These are phyloP conservation scores for Hyalella azteca DNA, from an alignment of 2,888 invertebrate species.

Conservation along the genomic window DNA sequence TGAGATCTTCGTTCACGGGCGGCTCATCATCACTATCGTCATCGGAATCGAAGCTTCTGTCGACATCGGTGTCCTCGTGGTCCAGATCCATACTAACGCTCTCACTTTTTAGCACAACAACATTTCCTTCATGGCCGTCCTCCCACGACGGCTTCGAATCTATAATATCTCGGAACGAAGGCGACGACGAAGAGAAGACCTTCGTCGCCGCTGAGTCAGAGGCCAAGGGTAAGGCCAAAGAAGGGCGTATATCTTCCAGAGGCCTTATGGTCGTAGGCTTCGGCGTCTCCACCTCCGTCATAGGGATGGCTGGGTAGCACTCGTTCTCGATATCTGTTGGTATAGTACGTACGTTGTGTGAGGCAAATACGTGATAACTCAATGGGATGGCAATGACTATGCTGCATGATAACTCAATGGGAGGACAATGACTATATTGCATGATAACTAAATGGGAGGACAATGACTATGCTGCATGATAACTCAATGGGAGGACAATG, in stretches of 20 bases:
- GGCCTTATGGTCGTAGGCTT: background rate
- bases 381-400: no score
- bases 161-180: constrained; percentile 19
- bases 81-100: background rate
- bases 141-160: constrained; percentile 9
- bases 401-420: no score
- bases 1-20: background rate
- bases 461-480: no score
- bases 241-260: background rate
- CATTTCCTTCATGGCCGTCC: background rate
- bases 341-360: no score
- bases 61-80: background rate
- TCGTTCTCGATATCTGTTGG: constrained; percentile 53
- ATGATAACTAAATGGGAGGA: no score
- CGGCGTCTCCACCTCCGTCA: constrained; percentile 48
- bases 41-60: constrained; percentile 11
- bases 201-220: background rate
- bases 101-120: background rate
- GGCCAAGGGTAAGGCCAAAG: background rate
- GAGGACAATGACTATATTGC: no score
- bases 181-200: background rate
- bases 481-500: no score
- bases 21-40: background rate
- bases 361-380: no score
- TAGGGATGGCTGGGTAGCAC: constrained; percentile 54